Base-by-base conservation (phyloP, 2,113 vertebrate species). In the Campylomormyrus numenius region DNA sequence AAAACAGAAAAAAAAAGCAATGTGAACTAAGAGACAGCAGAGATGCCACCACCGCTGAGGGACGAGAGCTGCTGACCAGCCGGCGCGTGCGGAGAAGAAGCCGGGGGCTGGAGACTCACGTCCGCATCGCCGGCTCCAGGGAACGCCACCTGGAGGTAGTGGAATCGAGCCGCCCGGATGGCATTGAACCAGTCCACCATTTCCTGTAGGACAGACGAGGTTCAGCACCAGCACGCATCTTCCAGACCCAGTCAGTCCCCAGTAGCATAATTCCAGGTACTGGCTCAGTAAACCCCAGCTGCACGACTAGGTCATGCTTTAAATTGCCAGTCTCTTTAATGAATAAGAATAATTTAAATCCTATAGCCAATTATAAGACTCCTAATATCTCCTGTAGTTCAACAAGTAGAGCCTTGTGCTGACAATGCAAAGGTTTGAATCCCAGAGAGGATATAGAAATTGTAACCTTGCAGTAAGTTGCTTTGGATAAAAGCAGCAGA, bases 181-280 rank as follows among this genome's bases (percentile, higher is more conserved):
- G 96, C 96, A 15, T 98, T 98, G 94, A 98, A 98, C 98, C 98
- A 98, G 93, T 97, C 96, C 90, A 97, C 97, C 52, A 98, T 98
- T 94, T 98, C 98, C 98, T 98, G 91, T 10, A 88, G 92, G 89
- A 91, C n/a, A 92, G 8, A 70, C 62, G 19, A 45, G 27, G 35
- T 39, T 17, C 4, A 1, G 46, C 11, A 87, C 49, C 85, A 8
- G n/a, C 27, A 15, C 1, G 6, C 10, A 15, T 52, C n/a, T 87
- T 52, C 5, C 1, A 87, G 85, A 48, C 46, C 21, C n/a, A 48
- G 11, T 7, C 46, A 13, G 13, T 50, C 42, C 15, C 19, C 45
- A 4, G 13, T 21, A 74, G 11, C 27, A 77, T 17, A 84, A 84
- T 48, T 45, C 21, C 8, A 45, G 80, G 24, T 45, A 45, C 10